Conservation (phyloP, 1,140 invertebrate species). For the Drosophila burlai region DNA sequence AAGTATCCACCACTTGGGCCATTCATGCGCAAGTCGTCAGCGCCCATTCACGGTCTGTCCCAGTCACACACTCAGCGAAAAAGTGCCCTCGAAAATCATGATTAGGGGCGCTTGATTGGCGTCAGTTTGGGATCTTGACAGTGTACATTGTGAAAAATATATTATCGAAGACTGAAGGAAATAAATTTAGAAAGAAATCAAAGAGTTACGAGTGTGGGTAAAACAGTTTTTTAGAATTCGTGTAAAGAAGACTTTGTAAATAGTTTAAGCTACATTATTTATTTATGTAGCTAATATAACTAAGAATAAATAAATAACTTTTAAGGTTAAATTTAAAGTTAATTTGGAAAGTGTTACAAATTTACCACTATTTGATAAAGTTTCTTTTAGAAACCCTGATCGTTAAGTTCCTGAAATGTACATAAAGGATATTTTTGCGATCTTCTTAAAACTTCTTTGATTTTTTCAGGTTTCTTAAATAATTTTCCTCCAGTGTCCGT, state of each 20-base stretch:
- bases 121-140: conserved; percentile 9
- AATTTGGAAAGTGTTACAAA: too few species aligned
- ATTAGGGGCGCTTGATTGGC: conserved; percentile 21
- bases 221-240: not conserved
- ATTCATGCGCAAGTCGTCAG: conserved; percentile 81
- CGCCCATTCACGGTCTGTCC: conserved; percentile 70
- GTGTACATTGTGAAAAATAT: conserved; percentile 16
- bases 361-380: too few species aligned
- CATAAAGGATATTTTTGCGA: not conserved
- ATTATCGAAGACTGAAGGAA: not conserved
- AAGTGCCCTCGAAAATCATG: conserved; percentile 21
- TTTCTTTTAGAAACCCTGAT: not conserved
- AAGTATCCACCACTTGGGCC: conserved; percentile 65
- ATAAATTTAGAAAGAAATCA: not conserved
- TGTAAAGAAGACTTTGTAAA: not conserved
- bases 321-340: too few species aligned
- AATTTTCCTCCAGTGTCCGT: conserved; percentile 4
- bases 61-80: conserved; percentile 40
- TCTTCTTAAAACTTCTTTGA: not conserved
- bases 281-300: not conserved
- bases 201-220: not conserved
- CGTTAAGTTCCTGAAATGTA: not conserved
- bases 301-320: not conserved
- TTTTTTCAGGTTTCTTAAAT: not conserved
- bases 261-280: too few species aligned